Evolutionary conservation across 2,888 invertebrate genomes (phyloP), one percentile per base, ranked within the genome.

Genomic region (Andrena marginata): DNA sequence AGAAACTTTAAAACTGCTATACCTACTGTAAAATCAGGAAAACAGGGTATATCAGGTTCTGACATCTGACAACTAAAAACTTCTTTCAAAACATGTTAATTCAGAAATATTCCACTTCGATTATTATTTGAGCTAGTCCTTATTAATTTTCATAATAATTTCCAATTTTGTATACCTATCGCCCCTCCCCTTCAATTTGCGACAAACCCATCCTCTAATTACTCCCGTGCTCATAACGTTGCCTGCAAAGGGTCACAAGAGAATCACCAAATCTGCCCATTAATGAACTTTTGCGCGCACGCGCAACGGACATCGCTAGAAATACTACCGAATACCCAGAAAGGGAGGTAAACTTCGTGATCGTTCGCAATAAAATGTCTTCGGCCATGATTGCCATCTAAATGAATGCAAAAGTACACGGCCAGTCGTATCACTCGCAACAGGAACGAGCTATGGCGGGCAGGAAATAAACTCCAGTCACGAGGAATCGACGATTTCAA

Each of bases 341-440:
- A 77, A 51, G n/a, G 26, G 72, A 20, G 54, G 29, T 33, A 69
- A 82, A 72, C 85, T 90, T 92, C 93, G 92, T 92, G 92, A 91
- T 91, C 84, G 89, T 60, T 75, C 78, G 92, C 89, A 92, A 92
- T 93, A 93, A 93, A 93, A 91, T 90, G 91, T 89, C 89, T 86
- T 86, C 78, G 85, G 54, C 80, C 69, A 84, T 69, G 89, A 90
- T 90, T 89, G 86, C 87, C 81, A 90, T 92, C 92, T 89, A 89
- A 91, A 90, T 88, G 92, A 89, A 90, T 87, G 89, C 86, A 86
- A 89, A 91, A 89, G 85, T 89, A 86, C 81, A 87, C 87, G 84
- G 70, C 75, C 77, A 75, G 83, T 83, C 60, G 67, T 65, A 80
- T 77, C 72, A 71, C 71, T 75, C 63, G 73, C 64, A 76, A 80